Base-by-base conservation (phyloP, 1,140 invertebrate genomes). In the Zophobas atratus region DNA sequence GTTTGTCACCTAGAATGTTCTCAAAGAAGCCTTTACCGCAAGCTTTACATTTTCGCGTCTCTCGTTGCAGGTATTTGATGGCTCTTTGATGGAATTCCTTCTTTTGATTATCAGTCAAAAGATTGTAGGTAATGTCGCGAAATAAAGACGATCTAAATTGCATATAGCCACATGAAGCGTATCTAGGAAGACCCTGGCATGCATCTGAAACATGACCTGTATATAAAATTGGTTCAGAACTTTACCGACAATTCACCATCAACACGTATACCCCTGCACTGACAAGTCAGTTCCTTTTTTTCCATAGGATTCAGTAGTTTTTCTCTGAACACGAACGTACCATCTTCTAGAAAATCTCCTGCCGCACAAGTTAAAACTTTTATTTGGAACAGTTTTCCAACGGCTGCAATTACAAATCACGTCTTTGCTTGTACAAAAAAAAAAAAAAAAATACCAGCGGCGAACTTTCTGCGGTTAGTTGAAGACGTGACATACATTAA, bases 81-180 rank as follows among this genome's bases (percentile, higher is more conserved):
- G 91, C 90, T 75, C 89, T 88, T 1, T 84, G 86, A 72, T 92
- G 91, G 81, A 92, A 88, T 75, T 91, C 89, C 46, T 84, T 84
- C 82, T 88, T 91, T 81, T 92, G 91, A 81, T 85, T 88, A 75
- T 91, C 90, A 1, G 90, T 91, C 20, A 92, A 82, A 38, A 91
- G 80, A 81, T 88, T 90, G 80, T 92, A 92, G n/a, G 89, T 91
- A 0, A 88, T 90, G 39, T 89, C 88, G 20, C 89, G 85, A 81
- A 91, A 91, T 51, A 88, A 83, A 0, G 87, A 80, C 63, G 89
- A 88, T 55, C 87, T 87, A 72, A 92, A 92, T 57, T 88, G 87
- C 85, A 92, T 88, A 71, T 90, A 88, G 36, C 89, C 89, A 74
- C 91, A 92, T 43, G 88, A 90, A 1, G 91, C 90, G 56, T 92